Base-by-base conservation (phyloP, 2,888 invertebrate species). In the Cerceris rybyensis region DNA sequence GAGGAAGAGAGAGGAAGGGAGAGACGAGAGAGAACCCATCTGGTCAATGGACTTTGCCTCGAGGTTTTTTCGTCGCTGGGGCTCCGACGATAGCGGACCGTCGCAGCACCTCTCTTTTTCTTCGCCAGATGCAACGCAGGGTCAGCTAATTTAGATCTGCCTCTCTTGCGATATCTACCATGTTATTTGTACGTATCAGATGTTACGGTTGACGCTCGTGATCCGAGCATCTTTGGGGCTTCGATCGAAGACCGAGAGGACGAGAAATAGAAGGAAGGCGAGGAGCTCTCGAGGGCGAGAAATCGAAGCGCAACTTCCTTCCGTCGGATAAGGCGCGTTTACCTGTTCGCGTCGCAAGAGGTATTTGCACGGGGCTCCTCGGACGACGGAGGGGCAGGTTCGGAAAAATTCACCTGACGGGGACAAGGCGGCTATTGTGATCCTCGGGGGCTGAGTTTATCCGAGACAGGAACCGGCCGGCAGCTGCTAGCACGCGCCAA, bases 401-500 rank as follows among this genome's bases (percentile, higher is more conserved):
- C 83, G 84, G 81, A 85, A 89, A 88, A 90, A 90, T 91, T 89
- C 90, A 91, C 90, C 91, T 91, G 91, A 91, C 88, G 63, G 68
- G 83, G 79, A 91, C 90, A 91, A 90, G 84, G 91, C 78, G 73
- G 83, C 85, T 86, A 88, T 90, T 91, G 91, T 91, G 73, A 74
- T 86, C 76, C 76, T 78, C 55, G 67, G 78, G 82, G 86, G 71
- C 77, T 64, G 52, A 41, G 64, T 87, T 87, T 88, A 89, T 89
- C 87, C 83, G 72, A 64, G 77, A 55, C 85, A 85, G 86, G 86
- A 88, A 87, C 85, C 80, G 81, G 84, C 82, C 84, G 84, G 88
- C 90, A 90, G 90, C 89, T 88, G 91, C 86, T 70, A 87, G 88
- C 91, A 89, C 90, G 91, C 88, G 90, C 90, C 89, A 88, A 90